Base-by-base conservation (phyloP, 2,888 invertebrate genomes). In the Mythimna ferrago region DNA sequence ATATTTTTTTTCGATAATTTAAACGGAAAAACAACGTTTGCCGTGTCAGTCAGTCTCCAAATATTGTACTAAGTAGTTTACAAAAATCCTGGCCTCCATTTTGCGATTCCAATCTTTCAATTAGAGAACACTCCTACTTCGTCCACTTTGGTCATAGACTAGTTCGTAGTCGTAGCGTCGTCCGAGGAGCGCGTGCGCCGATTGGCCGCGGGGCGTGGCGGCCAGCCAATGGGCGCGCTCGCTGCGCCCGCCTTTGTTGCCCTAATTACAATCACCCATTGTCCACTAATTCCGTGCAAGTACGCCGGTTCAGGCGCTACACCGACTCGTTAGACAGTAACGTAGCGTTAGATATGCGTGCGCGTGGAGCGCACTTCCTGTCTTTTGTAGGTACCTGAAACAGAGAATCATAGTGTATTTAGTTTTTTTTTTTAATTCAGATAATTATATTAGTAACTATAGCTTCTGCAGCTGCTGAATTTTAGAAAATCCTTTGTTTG, bases 241-340 rank as follows among this genome's bases (percentile, higher is more conserved):
- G 54, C 6, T n/a, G 73, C 58, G 71, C 71, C 71, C 80, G 87
- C 80, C 85, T 81, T 79, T 81, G 70, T 80, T 83, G 74, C 64
- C 69, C 83, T 85, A 85, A 85, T 86, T 86, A 83, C 82, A 64
- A 76, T 66, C 74, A 70, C 58, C 78, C 64, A 81, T 86, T 86
- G 85, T 87, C 73, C 79, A 75, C 71, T 76, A 76, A 76, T 77
- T 71, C 48, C n/a, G 35, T 19, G 5, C 58, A 1, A 35, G 41
- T 57, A 61, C 66, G 76, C 68, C 41, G 48, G 26, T 41, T 38
- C 67, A 62, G 41, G 14, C 76, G 57, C 63, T 66, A 63, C 41
- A 38, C 35, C 19, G 26, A 26, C n/a, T 35, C 56, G 26, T 51
- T 41, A 60, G 16, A 4, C 21, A 11, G 32, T 0, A 62, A 4